Base-by-base conservation (phyloP, 2,113 vertebrate species). In the Carlito syrichta region DNA sequence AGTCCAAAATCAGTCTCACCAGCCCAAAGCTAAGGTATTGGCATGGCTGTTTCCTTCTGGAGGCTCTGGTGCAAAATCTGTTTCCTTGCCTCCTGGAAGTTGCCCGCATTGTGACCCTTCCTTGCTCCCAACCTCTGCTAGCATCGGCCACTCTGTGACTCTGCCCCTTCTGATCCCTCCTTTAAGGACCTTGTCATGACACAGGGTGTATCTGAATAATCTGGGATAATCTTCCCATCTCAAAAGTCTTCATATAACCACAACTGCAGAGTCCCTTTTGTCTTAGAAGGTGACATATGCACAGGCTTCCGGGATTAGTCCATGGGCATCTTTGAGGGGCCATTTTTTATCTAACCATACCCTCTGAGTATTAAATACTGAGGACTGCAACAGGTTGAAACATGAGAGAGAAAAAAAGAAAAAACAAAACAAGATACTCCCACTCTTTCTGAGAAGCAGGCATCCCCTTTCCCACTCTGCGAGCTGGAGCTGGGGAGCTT, bases 101-200 rank as follows among this genome's bases (percentile, higher is more conserved):
- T 10, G 11, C 4, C 7, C 2, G 0, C 5, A 3, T 3, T 2
- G 0, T 12, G 93, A 13, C 50, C 8, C 19, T 50, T 56, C 48
- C 40, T 73, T 19, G 12, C 43, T 35, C 40, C 58, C 68, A 14
- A 4, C 60, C 22, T 35, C 50, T 40, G 20, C 60, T 19, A 1
- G 30, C 27, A 35, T 32, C 23, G 8, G 3, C 66, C 35, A 16
- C 83, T 56, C 45, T 62, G n/a, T 9, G 68, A 32, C 54, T 1
- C 25, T 54, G 19, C 32, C n/a, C n/a, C n/a, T n/a, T n/a, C n/a
- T n/a, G n/a, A n/a, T n/a, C n/a, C n/a, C n/a, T n/a, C n/a, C n/a
- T n/a, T n/a, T n/a, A n/a, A n/a, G n/a, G n/a, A n/a, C n/a, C n/a
- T n/a, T n/a, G n/a, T n/a, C n/a, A n/a, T n/a, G n/a, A n/a, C n/a